Percentiles rank a stretch among this genome's conserved stretches.
These are phyloP conservation scores for Drosophila lacteicornis DNA, from an alignment of 1,140 invertebrate genomes.

Conservation along the genomic window DNA sequence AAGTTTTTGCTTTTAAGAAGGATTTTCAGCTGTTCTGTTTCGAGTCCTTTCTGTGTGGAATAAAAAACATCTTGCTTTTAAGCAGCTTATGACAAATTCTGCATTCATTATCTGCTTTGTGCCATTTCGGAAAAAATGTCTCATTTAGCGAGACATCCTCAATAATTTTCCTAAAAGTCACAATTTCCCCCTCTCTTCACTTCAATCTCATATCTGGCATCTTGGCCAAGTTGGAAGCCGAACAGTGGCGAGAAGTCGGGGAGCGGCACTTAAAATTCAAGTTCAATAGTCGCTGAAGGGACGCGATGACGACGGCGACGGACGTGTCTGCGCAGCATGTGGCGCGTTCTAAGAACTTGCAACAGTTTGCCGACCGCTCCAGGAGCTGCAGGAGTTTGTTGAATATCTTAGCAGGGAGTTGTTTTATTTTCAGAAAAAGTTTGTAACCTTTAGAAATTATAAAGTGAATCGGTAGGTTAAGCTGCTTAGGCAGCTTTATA, in stretches of 20 bases:
- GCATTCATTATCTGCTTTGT: background rate
- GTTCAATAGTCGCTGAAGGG: slow-evolving; percentile 68
- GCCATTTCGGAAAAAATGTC: background rate
- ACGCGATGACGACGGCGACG: slow-evolving; percentile 45
- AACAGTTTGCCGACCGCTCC: slow-evolving; percentile 67
- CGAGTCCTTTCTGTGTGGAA: too few species aligned
- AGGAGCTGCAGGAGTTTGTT: slow-evolving; percentile 25
- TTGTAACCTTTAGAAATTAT: background rate
- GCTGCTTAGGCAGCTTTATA: too few species aligned
- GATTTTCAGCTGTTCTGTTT: background rate
- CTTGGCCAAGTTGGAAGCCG: slow-evolving; percentile 16
- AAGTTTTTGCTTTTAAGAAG: background rate
- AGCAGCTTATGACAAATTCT: background rate
- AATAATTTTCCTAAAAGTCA: background rate
- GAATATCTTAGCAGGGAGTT: background rate
- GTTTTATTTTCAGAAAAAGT: background rate
- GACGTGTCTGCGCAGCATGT: slow-evolving; percentile 78
- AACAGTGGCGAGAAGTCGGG: slow-evolving; percentile 22
- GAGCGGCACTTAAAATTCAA: slow-evolving; percentile 76
- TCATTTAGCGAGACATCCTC: slow-evolving; percentile 11
- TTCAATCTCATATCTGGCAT: slow-evolving; percentile 16
- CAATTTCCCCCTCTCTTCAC: background rate
- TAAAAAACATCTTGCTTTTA: background rate
- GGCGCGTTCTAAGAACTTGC: slow-evolving; percentile 81
- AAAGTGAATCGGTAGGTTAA: too few species aligned